Evolutionary conservation across 2,888 invertebrate genomes (phyloP).

Genomic region (Eupeodes latifasciatus): DNA sequence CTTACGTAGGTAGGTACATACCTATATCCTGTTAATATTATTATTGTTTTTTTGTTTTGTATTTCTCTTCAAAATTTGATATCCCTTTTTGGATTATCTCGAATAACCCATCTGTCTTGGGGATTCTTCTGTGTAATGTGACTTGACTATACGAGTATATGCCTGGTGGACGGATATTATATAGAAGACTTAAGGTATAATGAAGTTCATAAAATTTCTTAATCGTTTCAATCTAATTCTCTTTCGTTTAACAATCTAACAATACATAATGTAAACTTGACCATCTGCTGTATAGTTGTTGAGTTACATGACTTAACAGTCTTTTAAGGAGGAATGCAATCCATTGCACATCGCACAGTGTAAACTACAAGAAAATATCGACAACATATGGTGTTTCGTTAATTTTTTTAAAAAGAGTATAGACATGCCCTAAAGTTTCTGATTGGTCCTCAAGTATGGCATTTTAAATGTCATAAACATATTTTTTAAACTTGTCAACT

Average conservation of each 20-base stretch:
- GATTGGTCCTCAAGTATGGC: no score
- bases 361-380: conserved; percentile 1
- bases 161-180: not conserved
- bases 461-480: no score
- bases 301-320: conserved; percentile 49
- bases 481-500: no score
- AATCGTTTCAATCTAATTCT: conserved; percentile 46
- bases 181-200: not conserved
- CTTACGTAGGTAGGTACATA: no score
- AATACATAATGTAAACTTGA: conserved; percentile 18
- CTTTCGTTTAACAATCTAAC: conserved; percentile 9
- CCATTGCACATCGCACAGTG: conserved; percentile 24
- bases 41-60: not conserved
- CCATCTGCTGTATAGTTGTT: conserved; percentile 62
- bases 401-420: no score
- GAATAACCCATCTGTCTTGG: conserved; percentile 57
- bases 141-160: not conserved
- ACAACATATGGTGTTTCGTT: not conserved
- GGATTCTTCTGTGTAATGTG: conserved; percentile 12
- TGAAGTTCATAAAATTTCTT: conserved; percentile 61
- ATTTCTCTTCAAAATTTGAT: not conserved
- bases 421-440: no score
- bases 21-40: conserved; percentile 46
- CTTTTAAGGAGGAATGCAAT: conserved; percentile 18
- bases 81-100: conserved; percentile 58